Percentiles rank a stretch among this genome's conserved stretches.
These are phyloP conservation scores for Unio pictorum DNA, from an alignment of 2,888 invertebrate genomes.

Conservation along the genomic window DNA sequence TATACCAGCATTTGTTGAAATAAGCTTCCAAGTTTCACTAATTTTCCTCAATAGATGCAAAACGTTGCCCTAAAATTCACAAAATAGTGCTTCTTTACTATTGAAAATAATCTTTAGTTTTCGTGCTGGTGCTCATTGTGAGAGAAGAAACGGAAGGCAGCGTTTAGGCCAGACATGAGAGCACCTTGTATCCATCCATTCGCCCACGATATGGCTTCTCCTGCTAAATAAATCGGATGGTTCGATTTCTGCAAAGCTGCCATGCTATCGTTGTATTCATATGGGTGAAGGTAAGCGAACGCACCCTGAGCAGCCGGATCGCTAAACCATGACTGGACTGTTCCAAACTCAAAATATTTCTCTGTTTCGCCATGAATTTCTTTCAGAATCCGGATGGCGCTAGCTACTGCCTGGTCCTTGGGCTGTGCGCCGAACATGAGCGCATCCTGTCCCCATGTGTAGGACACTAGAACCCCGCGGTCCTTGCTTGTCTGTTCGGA, in stretches of 20 bases:
- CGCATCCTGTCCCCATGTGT: constrained; percentile 26
- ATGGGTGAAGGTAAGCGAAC: constrained; percentile 14
- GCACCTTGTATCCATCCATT: constrained; percentile 31
- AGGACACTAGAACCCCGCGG: constrained; percentile 24
- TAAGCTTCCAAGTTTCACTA: too few relatives aligned
- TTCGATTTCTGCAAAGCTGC: constrained; percentile 9
- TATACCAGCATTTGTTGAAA: too few relatives aligned
- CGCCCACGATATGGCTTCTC: constrained; percentile 32
- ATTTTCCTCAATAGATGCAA: too few relatives aligned
- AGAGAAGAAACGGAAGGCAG: constrained; percentile 17
- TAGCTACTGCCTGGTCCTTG: constrained; percentile 16
- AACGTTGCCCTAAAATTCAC: too few relatives aligned
- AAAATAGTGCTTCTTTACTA: too few relatives aligned
- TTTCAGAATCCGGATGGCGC: constrained; percentile 22
- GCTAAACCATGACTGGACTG: constrained; percentile 28
- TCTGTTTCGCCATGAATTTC: constrained; percentile 27
- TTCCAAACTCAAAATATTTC: constrained; percentile 28
- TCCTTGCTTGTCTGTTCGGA: constrained; percentile 11
- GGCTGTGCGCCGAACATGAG: constrained; percentile 18
- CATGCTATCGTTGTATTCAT: constrained; percentile 22
- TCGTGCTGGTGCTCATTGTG: neutral
- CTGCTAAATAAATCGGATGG: constrained; percentile 27
- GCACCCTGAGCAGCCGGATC: constrained; percentile 26
- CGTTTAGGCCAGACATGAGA: constrained; percentile 17
- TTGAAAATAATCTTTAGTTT: too few relatives aligned